Evolutionary conservation across 2,797 vertebrate genomes (phyloP).

Genomic region (Enteromius argenteus): DNA sequence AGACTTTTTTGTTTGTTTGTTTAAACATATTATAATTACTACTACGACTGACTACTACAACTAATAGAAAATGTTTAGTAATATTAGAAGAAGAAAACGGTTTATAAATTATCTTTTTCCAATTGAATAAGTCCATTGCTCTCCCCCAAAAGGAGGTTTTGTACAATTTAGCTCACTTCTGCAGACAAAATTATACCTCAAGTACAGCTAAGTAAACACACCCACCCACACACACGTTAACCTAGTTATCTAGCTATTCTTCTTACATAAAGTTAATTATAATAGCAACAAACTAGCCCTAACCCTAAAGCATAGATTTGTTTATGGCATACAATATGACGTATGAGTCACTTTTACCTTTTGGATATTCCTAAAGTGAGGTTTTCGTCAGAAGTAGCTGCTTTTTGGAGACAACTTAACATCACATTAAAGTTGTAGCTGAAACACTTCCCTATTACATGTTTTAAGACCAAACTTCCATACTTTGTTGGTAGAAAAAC

Average conservation of each 20-base stretch:
- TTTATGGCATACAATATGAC: background rate
- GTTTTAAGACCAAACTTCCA: background rate
- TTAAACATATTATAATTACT: background rate
- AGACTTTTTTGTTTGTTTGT: background rate
- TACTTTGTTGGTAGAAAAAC: constrained; percentile 17
- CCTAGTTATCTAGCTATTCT: constrained; percentile 31
- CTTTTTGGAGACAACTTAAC: background rate
- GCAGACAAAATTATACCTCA: constrained; percentile 33
- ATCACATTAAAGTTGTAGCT: constrained; percentile 18
- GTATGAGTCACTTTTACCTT: background rate
- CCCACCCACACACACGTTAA: constrained; percentile 8
- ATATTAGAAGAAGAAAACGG: background rate
- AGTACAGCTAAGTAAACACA: constrained; percentile 22
- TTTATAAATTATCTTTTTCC: background rate
- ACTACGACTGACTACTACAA: background rate
- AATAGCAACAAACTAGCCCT: background rate
- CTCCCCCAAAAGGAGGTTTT: background rate
- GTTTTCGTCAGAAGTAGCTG: background rate
- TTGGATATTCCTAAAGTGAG: background rate
- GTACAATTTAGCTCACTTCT: constrained; percentile 2
- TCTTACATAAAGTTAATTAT: constrained; percentile 4
- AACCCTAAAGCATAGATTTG: background rate
- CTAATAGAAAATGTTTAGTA: background rate
- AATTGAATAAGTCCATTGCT: background rate
- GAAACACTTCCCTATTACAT: constrained; percentile 16